phyloP scores from a whole-genome alignment of 2,113 vertebrate genomes.

The Syngnathoides biaculeatus region DNA sequence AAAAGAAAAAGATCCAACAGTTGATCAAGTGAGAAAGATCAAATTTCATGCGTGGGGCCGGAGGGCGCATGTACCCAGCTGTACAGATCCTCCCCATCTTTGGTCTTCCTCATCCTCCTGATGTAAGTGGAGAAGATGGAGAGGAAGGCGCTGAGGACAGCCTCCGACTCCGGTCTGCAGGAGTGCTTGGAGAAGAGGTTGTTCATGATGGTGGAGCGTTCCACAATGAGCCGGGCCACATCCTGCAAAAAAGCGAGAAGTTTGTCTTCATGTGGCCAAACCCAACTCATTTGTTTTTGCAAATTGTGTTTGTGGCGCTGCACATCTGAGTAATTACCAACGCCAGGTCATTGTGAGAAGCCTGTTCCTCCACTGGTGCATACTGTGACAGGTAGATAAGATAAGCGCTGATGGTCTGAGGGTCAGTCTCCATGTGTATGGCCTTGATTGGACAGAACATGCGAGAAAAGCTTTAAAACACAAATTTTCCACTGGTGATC shows the following conservation, averaged over 20 bases:
- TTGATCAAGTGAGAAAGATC: neutral
- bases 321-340: conserved; percentile 76
- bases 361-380: conserved; percentile 92
- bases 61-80: conserved; percentile 82
- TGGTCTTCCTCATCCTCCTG: conserved; percentile 91
- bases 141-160: conserved; percentile 86
- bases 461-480: neutral
- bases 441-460: conserved; percentile 70
- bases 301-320: neutral
- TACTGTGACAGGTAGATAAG: conserved; percentile 96
- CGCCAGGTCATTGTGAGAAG: conserved; percentile 88
- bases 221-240: conserved; percentile 91
- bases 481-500: neutral
- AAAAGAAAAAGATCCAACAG: neutral
- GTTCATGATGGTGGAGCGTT: conserved; percentile 97
- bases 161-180: conserved; percentile 79
- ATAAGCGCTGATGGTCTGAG: conserved; percentile 95
- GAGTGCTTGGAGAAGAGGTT: conserved; percentile 91
- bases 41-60: neutral
- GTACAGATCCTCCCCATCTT: conserved; percentile 96
- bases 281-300: neutral
- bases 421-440: conserved; percentile 96
- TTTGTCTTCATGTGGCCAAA: neutral
- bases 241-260: conserved; percentile 70
- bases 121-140: conserved; percentile 89